Percentiles rank a stretch among this genome's conserved stretches.
phyloP scores from a whole-genome alignment of 2,113 vertebrate genomes.

The Canis aureus region DNA sequence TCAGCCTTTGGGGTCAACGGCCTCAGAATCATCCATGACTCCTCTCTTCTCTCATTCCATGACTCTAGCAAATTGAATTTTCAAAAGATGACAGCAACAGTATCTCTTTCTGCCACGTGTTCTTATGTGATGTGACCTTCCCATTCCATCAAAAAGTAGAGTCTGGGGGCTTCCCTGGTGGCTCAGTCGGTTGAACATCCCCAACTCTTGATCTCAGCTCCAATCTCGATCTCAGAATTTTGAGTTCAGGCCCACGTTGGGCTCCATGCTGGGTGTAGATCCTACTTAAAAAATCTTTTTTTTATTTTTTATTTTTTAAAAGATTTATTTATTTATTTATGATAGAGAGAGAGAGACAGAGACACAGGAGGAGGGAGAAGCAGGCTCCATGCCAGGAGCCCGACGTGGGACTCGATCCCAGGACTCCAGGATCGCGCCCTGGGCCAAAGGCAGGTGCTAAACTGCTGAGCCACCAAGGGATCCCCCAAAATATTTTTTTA shows the following conservation, averaged over 20 bases:
- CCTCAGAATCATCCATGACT: neutral
- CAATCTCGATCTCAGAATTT: neutral
- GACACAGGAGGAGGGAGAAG: too few relatives aligned
- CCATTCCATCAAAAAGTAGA: neutral
- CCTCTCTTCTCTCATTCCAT: neutral
- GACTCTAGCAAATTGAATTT: neutral
- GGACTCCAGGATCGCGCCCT: too few relatives aligned
- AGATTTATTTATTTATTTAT: too few relatives aligned
- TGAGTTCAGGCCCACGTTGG: neutral
- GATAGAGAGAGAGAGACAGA: too few relatives aligned
- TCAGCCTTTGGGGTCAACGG: neutral
- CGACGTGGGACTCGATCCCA: too few relatives aligned
- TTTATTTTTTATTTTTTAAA: too few relatives aligned
- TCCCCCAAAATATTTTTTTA: neutral
- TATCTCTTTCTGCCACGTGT: neutral
- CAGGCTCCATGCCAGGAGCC: too few relatives aligned
- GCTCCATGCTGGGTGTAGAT: neutral
- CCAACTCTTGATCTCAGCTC: neutral
- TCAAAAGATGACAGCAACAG: neutral
- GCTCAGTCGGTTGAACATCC: neutral
- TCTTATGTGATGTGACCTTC: neutral
- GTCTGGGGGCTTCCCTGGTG: neutral
- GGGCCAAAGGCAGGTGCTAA: too few relatives aligned
- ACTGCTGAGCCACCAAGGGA: too few relatives aligned
- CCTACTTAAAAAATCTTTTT: neutral